A percentile compares a stretch with the other conserved stretches of the same genome.
Evolutionary conservation across 92 coral and sea anemone genomes (phyloP).

Genomic region (Phymanthus crucifer): DNA sequence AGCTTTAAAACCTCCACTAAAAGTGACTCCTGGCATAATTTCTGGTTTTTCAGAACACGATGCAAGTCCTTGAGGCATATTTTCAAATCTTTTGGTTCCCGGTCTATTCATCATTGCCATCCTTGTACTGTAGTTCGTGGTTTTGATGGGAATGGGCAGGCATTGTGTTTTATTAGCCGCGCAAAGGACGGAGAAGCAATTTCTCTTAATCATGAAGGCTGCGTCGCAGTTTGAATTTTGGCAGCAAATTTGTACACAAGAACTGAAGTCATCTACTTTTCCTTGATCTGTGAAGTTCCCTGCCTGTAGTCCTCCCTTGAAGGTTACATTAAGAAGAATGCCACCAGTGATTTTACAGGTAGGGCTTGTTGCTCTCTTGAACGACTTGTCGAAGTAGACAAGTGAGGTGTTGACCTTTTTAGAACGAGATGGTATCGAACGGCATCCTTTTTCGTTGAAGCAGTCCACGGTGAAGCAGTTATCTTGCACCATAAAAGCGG

Average conservation of each 20-base stretch:
- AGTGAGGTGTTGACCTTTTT: slow-evolving; percentile 67
- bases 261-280: slow-evolving; percentile 40
- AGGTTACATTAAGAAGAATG: slow-evolving; percentile 50
- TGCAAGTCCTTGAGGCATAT: slow-evolving; percentile 2
- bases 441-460: slow-evolving; percentile 68
- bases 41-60: slow-evolving; percentile 5
- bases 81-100: slow-evolving; percentile 19
- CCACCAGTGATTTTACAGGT: slow-evolving; percentile 46
- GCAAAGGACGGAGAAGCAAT: slow-evolving; percentile 77
- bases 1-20: slow-evolving; percentile 63
- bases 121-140: slow-evolving; percentile 38
- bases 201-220: slow-evolving; percentile 66
- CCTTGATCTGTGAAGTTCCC: slow-evolving; percentile 72
- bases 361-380: background rate
- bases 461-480: slow-evolving; percentile 91
- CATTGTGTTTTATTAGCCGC: slow-evolving; percentile 51
- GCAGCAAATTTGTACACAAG: slow-evolving; percentile 74
- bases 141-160: slow-evolving; percentile 42
- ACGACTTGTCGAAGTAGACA: slow-evolving; percentile 57
- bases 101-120: slow-evolving; percentile 59
- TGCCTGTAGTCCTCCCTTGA: slow-evolving; percentile 59
- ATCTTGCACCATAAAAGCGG: slow-evolving; percentile 84
- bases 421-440: slow-evolving; percentile 75
- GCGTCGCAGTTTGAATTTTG: slow-evolving; percentile 58
- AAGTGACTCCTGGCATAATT: slow-evolving; percentile 14